Conservation (phyloP, 1,140 invertebrate species). For the Zaprionus lachaisei region DNA sequence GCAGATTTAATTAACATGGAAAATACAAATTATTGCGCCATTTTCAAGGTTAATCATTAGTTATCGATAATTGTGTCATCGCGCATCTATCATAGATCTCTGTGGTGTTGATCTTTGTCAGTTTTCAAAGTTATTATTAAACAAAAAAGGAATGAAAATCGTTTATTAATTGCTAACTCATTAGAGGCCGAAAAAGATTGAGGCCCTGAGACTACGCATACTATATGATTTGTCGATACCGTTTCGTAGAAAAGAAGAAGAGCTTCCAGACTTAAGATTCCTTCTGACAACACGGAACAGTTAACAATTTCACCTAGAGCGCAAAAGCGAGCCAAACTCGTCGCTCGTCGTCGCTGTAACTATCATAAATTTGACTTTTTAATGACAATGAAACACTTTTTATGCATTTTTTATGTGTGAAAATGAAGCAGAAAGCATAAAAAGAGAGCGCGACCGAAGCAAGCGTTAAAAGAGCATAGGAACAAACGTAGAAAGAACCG, state of each 20-base stretch:
- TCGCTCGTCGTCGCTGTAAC: slow-evolving; percentile 32
- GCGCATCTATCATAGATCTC: slow-evolving; percentile 52
- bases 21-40: slow-evolving; percentile 15
- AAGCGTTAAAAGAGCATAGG: slow-evolving; percentile 38
- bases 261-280: neutral
- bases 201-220: slow-evolving; percentile 38
- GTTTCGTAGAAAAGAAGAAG: slow-evolving; percentile 36
- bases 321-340: slow-evolving; percentile 51
- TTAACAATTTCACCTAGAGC: slow-evolving; percentile 67
- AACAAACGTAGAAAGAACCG: slow-evolving; percentile 45
- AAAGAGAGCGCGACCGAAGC: slow-evolving; percentile 36
- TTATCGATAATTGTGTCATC: slow-evolving; percentile 63
- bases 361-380: slow-evolving; percentile 79
- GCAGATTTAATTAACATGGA: slow-evolving; percentile 32
- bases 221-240: slow-evolving; percentile 46
- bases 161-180: slow-evolving; percentile 71
- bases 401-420: slow-evolving; percentile 77
- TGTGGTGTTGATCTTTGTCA: slow-evolving; percentile 16
- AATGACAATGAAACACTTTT: slow-evolving; percentile 78
- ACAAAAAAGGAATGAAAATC: slow-evolving; percentile 32
- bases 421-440: slow-evolving; percentile 68
- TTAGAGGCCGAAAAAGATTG: slow-evolving; percentile 50
- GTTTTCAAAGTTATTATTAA: slow-evolving; percentile 45
- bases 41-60: slow-evolving; percentile 52
- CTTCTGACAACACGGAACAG: slow-evolving; percentile 29